Percentiles rank a stretch among this genome's conserved stretches.
These are phyloP conservation scores for Dolichopus griseipennis DNA, from an alignment of 2,888 invertebrate species.

Conservation along the genomic window DNA sequence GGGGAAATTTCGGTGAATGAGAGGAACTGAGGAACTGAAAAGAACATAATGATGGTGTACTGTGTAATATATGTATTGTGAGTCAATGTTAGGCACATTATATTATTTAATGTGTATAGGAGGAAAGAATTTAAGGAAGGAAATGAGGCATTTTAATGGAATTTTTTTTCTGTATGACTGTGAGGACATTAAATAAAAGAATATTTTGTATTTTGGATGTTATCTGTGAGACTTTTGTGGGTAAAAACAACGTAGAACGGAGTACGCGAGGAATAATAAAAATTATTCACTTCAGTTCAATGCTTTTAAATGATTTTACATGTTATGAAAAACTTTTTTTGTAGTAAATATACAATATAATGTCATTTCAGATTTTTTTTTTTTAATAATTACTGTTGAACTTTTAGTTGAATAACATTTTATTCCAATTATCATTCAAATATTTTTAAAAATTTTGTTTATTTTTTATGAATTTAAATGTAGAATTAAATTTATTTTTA, in stretches of 20 bases:
- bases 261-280: neutral
- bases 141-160: conserved; percentile 4
- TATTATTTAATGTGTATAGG: no score
- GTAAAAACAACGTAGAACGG: no score
- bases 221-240: no score
- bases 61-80: neutral
- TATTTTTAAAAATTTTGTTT: no score
- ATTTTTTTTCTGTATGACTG: neutral
- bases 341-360: neutral
- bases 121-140: neutral
- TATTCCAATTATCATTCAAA: no score
- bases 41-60: neutral
- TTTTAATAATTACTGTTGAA: no score
- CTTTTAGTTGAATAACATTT: no score
- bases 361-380: no score
- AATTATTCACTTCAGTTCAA: neutral
- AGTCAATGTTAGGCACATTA: neutral
- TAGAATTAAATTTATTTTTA: no score
- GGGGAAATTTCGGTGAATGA: neutral
- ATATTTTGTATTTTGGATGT: neutral
- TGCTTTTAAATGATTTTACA: neutral
- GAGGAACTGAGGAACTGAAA: no score
- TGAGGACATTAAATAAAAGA: neutral
- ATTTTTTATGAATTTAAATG: no score
- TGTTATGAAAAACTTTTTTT: neutral